Evolutionary conservation across 2,113 vertebrate genomes (phyloP).

Genomic region (Chloebia gouldiae): DNA sequence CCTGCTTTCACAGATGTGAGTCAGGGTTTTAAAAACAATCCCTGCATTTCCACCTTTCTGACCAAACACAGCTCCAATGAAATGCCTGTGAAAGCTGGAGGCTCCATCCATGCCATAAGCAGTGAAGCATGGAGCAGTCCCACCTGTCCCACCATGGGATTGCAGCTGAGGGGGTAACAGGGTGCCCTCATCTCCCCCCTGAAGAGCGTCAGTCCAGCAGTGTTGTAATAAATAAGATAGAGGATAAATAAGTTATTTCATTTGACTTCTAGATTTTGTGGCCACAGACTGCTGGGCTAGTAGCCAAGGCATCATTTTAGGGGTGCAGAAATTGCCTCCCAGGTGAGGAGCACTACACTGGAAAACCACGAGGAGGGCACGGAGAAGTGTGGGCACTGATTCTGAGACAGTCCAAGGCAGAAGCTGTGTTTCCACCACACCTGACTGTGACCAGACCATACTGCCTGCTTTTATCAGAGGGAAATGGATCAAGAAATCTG

Average conservation of each 20-base stretch:
- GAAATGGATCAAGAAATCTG: neutral
- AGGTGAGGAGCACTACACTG: neutral
- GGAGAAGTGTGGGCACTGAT: neutral
- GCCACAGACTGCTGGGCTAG: neutral
- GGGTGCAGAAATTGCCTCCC: neutral
- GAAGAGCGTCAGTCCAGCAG: neutral
- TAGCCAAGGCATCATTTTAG: neutral
- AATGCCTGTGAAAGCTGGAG: neutral
- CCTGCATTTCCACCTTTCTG: neutral
- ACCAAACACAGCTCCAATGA: neutral
- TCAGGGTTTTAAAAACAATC: neutral
- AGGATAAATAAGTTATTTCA: neutral
- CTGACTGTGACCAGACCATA: neutral
- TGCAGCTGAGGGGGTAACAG: neutral
- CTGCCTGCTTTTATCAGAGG: neutral
- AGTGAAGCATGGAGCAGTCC: neutral
- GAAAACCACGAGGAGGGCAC: accelerated
- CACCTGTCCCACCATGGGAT: neutral
- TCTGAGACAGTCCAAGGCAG: neutral
- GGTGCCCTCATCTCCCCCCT: neutral
- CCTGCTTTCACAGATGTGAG: neutral
- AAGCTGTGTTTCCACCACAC: accelerated
- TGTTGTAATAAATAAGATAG: neutral
- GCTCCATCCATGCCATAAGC: neutral
- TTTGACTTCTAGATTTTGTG: neutral